phyloP scores from a whole-genome alignment of 2,797 vertebrate genomes.

The Manis javanica region DNA sequence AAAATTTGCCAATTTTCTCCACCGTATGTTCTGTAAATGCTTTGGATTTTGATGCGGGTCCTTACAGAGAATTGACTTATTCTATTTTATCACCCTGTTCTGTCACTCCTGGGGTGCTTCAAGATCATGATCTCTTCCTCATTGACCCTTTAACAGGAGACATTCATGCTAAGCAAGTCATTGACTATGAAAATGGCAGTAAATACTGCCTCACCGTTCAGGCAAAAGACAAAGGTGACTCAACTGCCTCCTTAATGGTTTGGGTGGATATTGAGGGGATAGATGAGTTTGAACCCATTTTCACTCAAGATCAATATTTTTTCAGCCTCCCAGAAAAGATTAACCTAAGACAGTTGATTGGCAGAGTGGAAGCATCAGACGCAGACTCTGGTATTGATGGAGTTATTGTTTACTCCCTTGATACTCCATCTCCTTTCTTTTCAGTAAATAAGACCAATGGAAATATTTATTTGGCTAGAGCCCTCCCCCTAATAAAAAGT shows the following conservation, averaged over 20 bases:
- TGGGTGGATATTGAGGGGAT: conserved; percentile 92
- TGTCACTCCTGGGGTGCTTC: conserved; percentile 85
- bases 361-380: conserved; percentile 93
- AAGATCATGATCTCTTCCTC: conserved; percentile 90
- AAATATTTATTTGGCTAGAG: conserved; percentile 88
- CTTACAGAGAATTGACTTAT: conserved; percentile 92
- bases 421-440: conserved; percentile 90
- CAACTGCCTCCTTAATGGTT: conserved; percentile 88
- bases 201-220: conserved; percentile 93
- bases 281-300: conserved; percentile 96
- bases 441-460: conserved; percentile 92
- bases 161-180: conserved; percentile 90
- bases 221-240: conserved; percentile 93
- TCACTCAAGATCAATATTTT: conserved; percentile 92
- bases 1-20: conserved; percentile 93
- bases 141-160: conserved; percentile 93
- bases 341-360: conserved; percentile 88
- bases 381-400: conserved; percentile 93
- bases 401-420: conserved; percentile 92
- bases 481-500: conserved; percentile 86
- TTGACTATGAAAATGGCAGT: conserved; percentile 93
- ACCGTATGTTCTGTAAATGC: conserved; percentile 90
- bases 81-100: conserved; percentile 92
- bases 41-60: conserved; percentile 93
- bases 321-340: conserved; percentile 90